phyloP scores from a whole-genome alignment of 2,797 vertebrate genomes.

The Tachyglossus aculeatus region DNA sequence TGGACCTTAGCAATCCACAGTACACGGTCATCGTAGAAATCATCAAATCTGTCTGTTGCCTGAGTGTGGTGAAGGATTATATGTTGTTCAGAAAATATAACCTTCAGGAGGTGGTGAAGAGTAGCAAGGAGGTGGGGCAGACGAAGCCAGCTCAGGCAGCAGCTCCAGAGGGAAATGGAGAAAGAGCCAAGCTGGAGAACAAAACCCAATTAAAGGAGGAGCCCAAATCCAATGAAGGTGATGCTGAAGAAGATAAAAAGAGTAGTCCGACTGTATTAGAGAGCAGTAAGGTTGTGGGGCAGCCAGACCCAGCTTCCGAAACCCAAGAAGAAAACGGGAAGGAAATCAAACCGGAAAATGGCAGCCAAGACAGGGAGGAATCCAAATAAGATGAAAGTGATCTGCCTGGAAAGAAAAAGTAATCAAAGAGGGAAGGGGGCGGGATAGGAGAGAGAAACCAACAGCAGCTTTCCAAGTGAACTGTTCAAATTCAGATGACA shows the following conservation, averaged over 20 bases:
- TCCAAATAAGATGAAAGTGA: slow-evolving; percentile 40
- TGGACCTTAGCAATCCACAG: slow-evolving; percentile 90
- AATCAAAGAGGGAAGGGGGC: slow-evolving; percentile 14
- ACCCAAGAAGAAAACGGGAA: not conserved
- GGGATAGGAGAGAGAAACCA: not conserved
- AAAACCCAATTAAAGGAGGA: slow-evolving; percentile 12
- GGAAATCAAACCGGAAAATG: slow-evolving; percentile 38
- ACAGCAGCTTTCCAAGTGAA: not conserved
- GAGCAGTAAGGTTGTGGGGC: slow-evolving; percentile 50
- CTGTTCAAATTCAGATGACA: not conserved
- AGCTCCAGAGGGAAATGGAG: slow-evolving; percentile 29
- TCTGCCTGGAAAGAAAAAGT: not conserved
- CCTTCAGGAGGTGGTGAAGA: slow-evolving; percentile 91
- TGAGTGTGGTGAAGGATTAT: slow-evolving; percentile 93
- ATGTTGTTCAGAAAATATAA: slow-evolving; percentile 91
- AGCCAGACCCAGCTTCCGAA: slow-evolving; percentile 22
- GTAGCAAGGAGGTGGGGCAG: slow-evolving; percentile 48
- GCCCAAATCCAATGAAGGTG: slow-evolving; percentile 31
- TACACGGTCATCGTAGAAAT: slow-evolving; percentile 93
- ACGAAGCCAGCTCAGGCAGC: slow-evolving; percentile 29
- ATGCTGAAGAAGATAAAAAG: slow-evolving; percentile 73
- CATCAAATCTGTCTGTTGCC: slow-evolving; percentile 91
- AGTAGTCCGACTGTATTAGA: slow-evolving; percentile 87
- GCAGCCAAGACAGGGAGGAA: slow-evolving; percentile 28
- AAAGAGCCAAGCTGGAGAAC: slow-evolving; percentile 47